A percentile compares a stretch with the other conserved stretches of the same genome.
Conservation (phyloP, 2,888 invertebrate species). For the Ochropleura plecta region DNA sequence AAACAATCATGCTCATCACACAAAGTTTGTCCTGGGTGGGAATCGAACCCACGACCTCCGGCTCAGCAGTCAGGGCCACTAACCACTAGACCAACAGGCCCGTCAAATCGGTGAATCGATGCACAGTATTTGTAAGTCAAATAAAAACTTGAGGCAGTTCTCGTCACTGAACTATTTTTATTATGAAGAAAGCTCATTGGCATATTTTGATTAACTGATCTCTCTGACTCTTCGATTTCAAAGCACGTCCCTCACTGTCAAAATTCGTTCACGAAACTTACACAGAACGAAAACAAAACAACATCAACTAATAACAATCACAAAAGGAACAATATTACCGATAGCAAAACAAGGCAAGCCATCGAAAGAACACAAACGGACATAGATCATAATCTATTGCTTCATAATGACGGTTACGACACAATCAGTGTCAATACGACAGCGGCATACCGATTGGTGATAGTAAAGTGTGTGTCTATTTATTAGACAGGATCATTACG, state of each 20-base stretch:
- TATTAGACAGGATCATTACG: slow-evolving; percentile 25
- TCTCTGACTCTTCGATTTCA: neutral
- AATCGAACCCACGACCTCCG: too few relatives aligned
- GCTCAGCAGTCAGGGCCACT: too few relatives aligned
- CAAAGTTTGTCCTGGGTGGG: too few relatives aligned
- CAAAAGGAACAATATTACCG: neutral
- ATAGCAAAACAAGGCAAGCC: slow-evolving; percentile 2
- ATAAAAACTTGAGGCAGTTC: neutral
- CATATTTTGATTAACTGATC: neutral
- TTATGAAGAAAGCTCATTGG: neutral
- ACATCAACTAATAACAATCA: neutral
- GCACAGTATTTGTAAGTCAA: neutral
- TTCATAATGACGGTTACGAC: slow-evolving; percentile 44
- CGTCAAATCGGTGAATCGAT: too few relatives aligned
- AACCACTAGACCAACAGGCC: too few relatives aligned
- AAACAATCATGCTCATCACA: too few relatives aligned
- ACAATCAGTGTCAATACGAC: slow-evolving; percentile 32
- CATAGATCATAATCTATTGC: slow-evolving; percentile 51
- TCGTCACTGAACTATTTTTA: too few relatives aligned
- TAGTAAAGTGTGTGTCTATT: slow-evolving; percentile 17
- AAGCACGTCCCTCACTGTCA: slow-evolving; percentile 3
- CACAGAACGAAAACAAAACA: slow-evolving; percentile 27
- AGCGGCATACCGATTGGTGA: slow-evolving; percentile 19
- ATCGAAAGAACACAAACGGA: slow-evolving; percentile 17
- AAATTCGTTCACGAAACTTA: slow-evolving; percentile 2